Base-by-base conservation (phyloP, 2,113 vertebrate genomes). In the Pluvianellus socialis region DNA sequence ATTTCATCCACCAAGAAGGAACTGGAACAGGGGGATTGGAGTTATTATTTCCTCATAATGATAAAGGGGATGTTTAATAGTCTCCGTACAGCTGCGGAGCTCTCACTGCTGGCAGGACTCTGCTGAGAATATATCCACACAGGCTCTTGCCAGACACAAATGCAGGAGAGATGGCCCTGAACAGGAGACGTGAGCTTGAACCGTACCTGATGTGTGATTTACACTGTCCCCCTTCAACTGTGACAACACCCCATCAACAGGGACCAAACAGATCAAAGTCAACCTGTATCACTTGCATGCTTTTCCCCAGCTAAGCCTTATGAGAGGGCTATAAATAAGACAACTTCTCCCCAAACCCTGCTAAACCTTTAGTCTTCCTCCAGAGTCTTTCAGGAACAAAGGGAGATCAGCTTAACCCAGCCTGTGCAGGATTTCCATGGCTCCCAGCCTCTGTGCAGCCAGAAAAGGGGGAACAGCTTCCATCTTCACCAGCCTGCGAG, bases 1-100 rank as follows among this genome's bases (percentile, higher is more conserved):
- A 65, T 35, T 76, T 65, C 82, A 88, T 65, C 86, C 76, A 85
- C 62, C 82, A 90, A 26, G 45, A 75, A 80, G n/a, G 72, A 92
- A 26, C 28, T 32, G 38, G 53, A 76, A 53, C 0, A 3, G 40
- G 32, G 32, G 42, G 17, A 65, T 73, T 12, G 3, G 30, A 70
- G 49, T 40, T 88, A 42, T 93, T 75, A 79, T 65, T 50, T 79
- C 68, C 67, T 83, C 33, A 14, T n/a, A 74, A 77, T 49, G 70
- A 35, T 4, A 68, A 2, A 2, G 53, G 74, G 72, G 33, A 47
- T 76, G 67, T 58, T 59, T 26, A 14, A 6, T 30, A 49, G 68
- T 62, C 59, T 58, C 84, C 45, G 35, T n/a, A 20, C 16, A 80
- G 73, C 59, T 68, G 52, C 87, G 67, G 73, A 62, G 47, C 87